Percentiles rank a stretch among this genome's conserved stretches.
These are phyloP conservation scores for Perizoma affinitatum DNA, from an alignment of 2,888 invertebrate genomes.

Conservation along the genomic window DNA sequence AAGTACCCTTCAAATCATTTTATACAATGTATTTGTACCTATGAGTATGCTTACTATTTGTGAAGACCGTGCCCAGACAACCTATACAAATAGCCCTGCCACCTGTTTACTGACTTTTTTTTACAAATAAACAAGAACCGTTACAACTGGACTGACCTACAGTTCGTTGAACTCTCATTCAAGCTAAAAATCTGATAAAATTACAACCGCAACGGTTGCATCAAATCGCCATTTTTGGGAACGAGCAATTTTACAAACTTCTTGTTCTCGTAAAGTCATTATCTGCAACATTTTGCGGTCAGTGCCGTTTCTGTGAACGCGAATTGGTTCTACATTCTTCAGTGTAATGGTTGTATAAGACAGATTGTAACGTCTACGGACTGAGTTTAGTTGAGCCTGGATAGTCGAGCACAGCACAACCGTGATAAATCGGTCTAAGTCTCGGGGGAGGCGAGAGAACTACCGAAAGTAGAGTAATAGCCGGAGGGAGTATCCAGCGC, in stretches of 20 bases:
- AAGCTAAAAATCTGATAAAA: slow-evolving; percentile 44
- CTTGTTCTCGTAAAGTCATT: slow-evolving; percentile 47
- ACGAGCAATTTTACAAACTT: slow-evolving; percentile 44
- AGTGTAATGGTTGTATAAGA: slow-evolving; percentile 47
- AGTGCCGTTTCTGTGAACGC: slow-evolving; percentile 47
- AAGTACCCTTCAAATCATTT: no score
- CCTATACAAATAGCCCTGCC: slow-evolving; percentile 22
- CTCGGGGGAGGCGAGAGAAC: slow-evolving; percentile 72
- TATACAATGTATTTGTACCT: no score
- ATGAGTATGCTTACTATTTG: neutral
- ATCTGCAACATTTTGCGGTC: slow-evolving; percentile 58
- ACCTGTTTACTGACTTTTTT: slow-evolving; percentile 49
- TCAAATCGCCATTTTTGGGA: slow-evolving; percentile 49
- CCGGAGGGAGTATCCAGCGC: slow-evolving; percentile 69
- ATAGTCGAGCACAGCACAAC: slow-evolving; percentile 36
- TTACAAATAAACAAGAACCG: slow-evolving; percentile 49
- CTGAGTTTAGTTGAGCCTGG: slow-evolving; percentile 26
- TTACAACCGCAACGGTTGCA: slow-evolving; percentile 45
- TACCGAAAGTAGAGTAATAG: slow-evolving; percentile 78
- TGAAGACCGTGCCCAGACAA: slow-evolving; percentile 8
- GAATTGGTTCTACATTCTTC: slow-evolving; percentile 22
- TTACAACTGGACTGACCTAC: slow-evolving; percentile 58
- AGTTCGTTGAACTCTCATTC: slow-evolving; percentile 45
- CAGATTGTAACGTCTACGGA: slow-evolving; percentile 42
- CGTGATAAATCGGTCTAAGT: slow-evolving; percentile 73